phyloP scores from a whole-genome alignment of 2,888 invertebrate genomes.

The Metalampra italica region DNA sequence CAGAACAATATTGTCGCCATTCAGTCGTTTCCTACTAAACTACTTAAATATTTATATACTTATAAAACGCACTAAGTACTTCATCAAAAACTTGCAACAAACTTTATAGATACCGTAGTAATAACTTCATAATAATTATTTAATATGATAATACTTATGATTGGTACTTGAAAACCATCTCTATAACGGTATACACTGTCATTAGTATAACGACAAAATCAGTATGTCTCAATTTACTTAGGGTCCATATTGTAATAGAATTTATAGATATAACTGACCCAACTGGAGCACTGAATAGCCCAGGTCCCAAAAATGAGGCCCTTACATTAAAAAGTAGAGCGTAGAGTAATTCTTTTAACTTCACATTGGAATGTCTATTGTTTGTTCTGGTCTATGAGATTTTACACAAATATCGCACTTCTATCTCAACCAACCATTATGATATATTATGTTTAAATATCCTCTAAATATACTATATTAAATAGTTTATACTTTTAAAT shows the following conservation, averaged over 20 bases:
- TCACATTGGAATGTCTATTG: slow-evolving; percentile 49
- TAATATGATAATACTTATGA: background rate
- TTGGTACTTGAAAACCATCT: background rate
- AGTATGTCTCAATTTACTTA: too few relatives aligned
- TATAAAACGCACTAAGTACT: slow-evolving; percentile 54
- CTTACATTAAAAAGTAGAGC: background rate
- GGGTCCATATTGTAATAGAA: too few relatives aligned
- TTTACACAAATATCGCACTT: background rate
- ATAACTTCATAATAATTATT: background rate
- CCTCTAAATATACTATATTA: slow-evolving; percentile 24
- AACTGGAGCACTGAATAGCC: background rate
- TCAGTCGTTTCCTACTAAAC: slow-evolving; percentile 65
- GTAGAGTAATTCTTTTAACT: background rate
- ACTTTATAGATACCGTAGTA: slow-evolving; percentile 16
- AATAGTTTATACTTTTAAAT: slow-evolving; percentile 22
- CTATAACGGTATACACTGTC: too few relatives aligned
- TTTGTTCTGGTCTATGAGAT: slow-evolving; percentile 16
- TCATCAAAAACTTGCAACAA: slow-evolving; percentile 33
- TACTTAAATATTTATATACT: slow-evolving; percentile 40
- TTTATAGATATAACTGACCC: too few relatives aligned
- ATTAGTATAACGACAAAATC: too few relatives aligned
- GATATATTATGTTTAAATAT: slow-evolving; percentile 5
- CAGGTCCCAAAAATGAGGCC: background rate
- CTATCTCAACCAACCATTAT: background rate
- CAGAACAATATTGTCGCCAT: slow-evolving; percentile 66